Evolutionary conservation across 1,140 invertebrate species (phyloP).

Genomic region (Drosophila tropicalis): DNA sequence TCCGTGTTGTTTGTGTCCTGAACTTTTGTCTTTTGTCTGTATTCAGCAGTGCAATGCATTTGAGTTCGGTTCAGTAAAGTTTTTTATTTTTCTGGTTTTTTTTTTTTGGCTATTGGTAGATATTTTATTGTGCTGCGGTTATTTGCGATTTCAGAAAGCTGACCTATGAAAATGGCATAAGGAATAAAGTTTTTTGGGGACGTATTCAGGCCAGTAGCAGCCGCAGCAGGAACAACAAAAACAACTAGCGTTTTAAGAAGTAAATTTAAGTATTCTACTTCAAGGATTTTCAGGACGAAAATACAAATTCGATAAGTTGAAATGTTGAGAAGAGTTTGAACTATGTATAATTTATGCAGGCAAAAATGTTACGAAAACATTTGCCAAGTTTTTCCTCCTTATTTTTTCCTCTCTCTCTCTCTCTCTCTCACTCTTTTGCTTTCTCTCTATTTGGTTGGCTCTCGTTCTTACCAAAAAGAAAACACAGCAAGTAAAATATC

Average conservation of each 20-base stretch:
- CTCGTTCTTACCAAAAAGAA: constrained; percentile 6
- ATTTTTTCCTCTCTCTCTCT: neutral
- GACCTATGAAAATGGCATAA: constrained; percentile 27
- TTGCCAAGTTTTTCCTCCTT: neutral
- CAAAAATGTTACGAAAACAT: constrained; percentile 14
- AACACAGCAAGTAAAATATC: constrained; percentile 63
- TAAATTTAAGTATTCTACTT: constrained; percentile 6
- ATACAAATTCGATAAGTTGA: constrained; percentile 11
- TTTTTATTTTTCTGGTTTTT: neutral
- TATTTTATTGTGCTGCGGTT: constrained; percentile 78
- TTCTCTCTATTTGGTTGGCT: neutral
- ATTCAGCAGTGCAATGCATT: constrained; percentile 66
- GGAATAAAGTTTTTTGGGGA: constrained; percentile 18
- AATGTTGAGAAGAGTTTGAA: constrained; percentile 13
- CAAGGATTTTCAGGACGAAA: constrained; percentile 4
- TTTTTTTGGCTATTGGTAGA: constrained; percentile 44
- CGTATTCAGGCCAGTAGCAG: neutral
- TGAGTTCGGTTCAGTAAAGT: constrained; percentile 36
- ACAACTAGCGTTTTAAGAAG: neutral
- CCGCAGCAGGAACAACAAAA: neutral
- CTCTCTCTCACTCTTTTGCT: neutral
- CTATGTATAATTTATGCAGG: constrained; percentile 12
- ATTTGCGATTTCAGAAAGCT: constrained; percentile 25
- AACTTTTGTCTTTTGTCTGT: constrained; percentile 74
- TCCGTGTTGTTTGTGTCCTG: constrained; percentile 55